phyloP scores from a whole-genome alignment of 2,113 vertebrate species.

The Forbesichthys papilliferus region DNA sequence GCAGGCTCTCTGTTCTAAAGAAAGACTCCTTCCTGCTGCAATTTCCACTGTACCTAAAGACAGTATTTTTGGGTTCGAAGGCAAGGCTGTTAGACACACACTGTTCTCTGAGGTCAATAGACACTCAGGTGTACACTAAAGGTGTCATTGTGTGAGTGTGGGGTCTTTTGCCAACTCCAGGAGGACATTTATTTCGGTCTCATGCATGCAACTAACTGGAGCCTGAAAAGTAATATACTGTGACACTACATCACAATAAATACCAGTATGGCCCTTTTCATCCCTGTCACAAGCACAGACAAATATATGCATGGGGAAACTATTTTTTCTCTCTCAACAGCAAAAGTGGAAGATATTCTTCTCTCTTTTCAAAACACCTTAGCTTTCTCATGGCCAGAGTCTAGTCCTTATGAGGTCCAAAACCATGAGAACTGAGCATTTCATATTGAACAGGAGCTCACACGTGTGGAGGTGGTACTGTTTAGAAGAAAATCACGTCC shows the following conservation, averaged over 20 bases:
- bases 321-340: background rate
- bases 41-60: constrained; percentile 32
- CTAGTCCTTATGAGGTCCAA: too few relatives aligned
- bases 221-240: constrained; percentile 45
- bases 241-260: constrained; percentile 56
- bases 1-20: constrained; percentile 21
- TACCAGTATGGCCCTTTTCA: constrained; percentile 37
- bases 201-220: constrained; percentile 39
- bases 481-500: too few relatives aligned
- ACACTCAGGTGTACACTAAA: constrained; percentile 31
- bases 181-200: constrained; percentile 45
- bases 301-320: background rate
- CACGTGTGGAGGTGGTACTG: too few relatives aligned
- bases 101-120: constrained; percentile 41
- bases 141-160: background rate
- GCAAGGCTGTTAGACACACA: constrained; percentile 42
- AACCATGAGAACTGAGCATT: too few relatives aligned
- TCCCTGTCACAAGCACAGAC: constrained; percentile 8
- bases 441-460: too few relatives aligned
- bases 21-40: constrained; percentile 56
- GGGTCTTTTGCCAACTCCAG: constrained; percentile 42
- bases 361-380: constrained; percentile 3
- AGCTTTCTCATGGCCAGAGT: constrained; percentile 22
- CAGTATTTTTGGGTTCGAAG: constrained; percentile 21
- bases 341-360: constrained; percentile 33